Evolutionary conservation across 2,113 vertebrate species (phyloP).

Genomic region (Girardinichthys multiradiatus): DNA sequence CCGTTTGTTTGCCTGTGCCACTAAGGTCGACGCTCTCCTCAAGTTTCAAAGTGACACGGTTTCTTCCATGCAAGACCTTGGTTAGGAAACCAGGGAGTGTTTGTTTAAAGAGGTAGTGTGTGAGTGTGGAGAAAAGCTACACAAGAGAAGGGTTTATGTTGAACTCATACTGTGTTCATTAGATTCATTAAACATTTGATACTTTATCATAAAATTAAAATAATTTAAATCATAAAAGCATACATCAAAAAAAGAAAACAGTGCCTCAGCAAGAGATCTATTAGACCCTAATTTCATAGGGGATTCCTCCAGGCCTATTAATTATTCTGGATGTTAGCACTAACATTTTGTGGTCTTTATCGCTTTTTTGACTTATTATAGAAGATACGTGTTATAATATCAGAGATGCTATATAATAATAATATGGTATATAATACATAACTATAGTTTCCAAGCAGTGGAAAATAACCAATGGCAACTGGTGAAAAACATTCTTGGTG

Average conservation of each 20-base stretch:
- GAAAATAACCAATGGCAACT: too few species aligned
- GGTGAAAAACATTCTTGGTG: too few species aligned
- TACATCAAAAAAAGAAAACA: too few species aligned
- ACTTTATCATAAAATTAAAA: too few species aligned
- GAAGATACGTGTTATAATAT: too few species aligned
- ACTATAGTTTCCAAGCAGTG: too few species aligned
- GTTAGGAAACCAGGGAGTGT: conserved; percentile 56
- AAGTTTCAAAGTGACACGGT: conserved; percentile 31
- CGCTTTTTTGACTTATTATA: too few species aligned
- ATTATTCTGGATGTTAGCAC: background rate
- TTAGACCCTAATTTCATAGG: background rate
- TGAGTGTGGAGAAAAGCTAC: conserved; percentile 32
- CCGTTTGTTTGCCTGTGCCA: conserved; percentile 10
- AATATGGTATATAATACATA: too few species aligned
- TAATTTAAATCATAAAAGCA: background rate
- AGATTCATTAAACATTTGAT: background rate
- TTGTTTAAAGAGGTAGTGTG: conserved; percentile 47
- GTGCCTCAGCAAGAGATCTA: background rate
- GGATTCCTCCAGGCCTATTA: background rate
- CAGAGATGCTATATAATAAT: too few species aligned
- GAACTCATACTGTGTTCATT: background rate
- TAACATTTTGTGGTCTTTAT: too few species aligned
- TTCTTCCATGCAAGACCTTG: conserved; percentile 58
- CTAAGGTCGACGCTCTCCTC: conserved; percentile 9
- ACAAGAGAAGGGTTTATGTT: background rate